Evolutionary conservation across 2,888 invertebrate species (phyloP).

Genomic region (Limnephilus marmoratus): DNA sequence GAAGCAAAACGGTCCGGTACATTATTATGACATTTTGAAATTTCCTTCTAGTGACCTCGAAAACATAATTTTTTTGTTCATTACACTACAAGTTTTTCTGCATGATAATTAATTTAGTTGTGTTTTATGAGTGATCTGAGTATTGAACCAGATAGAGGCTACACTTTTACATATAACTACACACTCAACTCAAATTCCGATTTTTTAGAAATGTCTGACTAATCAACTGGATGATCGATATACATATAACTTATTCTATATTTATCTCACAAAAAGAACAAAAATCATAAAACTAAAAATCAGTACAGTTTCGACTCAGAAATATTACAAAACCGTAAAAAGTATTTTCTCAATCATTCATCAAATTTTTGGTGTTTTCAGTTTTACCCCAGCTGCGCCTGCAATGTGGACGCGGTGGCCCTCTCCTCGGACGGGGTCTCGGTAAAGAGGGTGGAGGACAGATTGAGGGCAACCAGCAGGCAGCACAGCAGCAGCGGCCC

Average conservation of each 20-base stretch:
- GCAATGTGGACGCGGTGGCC: slow-evolving; percentile 69
- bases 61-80: too few species aligned
- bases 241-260: background rate
- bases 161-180: too few species aligned
- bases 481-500: slow-evolving; percentile 97
- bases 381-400: slow-evolving; percentile 49
- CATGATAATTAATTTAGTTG: too few species aligned
- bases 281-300: background rate
- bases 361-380: slow-evolving; percentile 7
- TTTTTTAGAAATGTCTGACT: too few species aligned
- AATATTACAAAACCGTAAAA: background rate
- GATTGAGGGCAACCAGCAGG: slow-evolving; percentile 93
- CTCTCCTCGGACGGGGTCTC: slow-evolving; percentile 82
- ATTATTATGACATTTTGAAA: too few species aligned
- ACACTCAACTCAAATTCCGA: too few species aligned
- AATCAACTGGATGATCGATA: too few species aligned
- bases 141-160: too few species aligned
- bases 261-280: background rate
- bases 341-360: background rate
- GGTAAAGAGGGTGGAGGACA: slow-evolving; percentile 84
- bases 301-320: background rate
- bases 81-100: too few species aligned
- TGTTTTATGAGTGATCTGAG: too few species aligned
- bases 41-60: too few species aligned
- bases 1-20: too few species aligned